These are phyloP conservation scores for Eurois occulta DNA, from an alignment of 2,888 invertebrate species.

Conservation along the genomic window DNA sequence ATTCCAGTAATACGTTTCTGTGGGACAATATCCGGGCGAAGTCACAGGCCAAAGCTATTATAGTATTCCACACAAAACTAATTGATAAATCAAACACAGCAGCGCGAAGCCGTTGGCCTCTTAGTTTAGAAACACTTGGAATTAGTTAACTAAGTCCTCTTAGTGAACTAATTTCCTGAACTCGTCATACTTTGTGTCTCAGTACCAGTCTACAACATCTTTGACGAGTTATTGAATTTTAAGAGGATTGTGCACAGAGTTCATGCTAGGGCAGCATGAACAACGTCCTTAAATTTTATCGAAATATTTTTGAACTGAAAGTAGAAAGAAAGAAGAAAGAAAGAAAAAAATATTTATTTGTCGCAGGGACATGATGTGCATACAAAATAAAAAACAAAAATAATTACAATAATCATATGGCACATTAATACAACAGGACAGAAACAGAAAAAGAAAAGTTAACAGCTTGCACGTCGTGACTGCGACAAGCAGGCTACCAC, in stretches of 20 bases:
- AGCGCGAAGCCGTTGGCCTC: neutral
- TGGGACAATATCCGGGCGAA: neutral
- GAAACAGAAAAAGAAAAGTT: too few species aligned
- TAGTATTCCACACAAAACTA: neutral
- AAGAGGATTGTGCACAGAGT: conserved; percentile 19
- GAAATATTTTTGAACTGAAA: neutral
- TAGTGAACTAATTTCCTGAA: conserved; percentile 46
- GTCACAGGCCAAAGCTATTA: neutral
- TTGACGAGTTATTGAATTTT: conserved; percentile 27
- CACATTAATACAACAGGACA: too few species aligned
- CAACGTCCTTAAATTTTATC: neutral
- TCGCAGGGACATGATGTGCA: too few species aligned
- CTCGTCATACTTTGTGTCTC: conserved; percentile 44
- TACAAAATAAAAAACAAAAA: too few species aligned
- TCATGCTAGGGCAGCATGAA: too few species aligned
- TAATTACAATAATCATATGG: too few species aligned
- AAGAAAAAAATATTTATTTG: too few species aligned
- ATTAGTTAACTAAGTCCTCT: conserved; percentile 52
- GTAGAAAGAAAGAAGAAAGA: too few species aligned
- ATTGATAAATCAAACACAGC: conserved; percentile 12
- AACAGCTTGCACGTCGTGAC: too few species aligned
- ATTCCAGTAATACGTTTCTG: neutral
- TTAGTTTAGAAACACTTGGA: conserved; percentile 24
- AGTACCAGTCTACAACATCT: neutral
- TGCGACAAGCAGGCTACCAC: too few species aligned